Evolutionary conservation across 2,113 vertebrate genomes (phyloP), one percentile per base, ranked within the genome.

Genomic region (Illadopsis cleaveri): DNA sequence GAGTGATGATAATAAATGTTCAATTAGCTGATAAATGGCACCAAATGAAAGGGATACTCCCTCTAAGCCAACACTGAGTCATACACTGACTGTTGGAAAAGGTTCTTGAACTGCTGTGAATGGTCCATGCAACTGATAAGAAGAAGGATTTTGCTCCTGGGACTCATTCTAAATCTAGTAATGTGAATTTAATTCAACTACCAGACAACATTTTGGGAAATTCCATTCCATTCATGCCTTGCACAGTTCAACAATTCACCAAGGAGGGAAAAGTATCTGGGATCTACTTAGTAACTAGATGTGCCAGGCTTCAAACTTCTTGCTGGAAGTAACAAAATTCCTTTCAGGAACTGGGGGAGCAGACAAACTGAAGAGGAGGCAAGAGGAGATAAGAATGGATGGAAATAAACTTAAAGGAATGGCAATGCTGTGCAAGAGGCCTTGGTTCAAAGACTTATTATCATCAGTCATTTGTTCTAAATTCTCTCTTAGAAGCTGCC

Each of bases 371-470:
- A 82, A 78, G 48, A 86, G 44, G 31, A 94, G 73, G 42, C 66
- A 78, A 82, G 31, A 33, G 58, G 47, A 94, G 93, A 92, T 95
- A 96, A 93, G 93, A 90, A 80, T 23, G 51, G 42, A 65, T 88
- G 42, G 75, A 91, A 90, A 87, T 85, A 95, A 93, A 77, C 76
- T 58, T 84, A 13, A 82, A 90, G 64, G 85, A 91, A 54, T 78
- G 68, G 71, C 68, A 88, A 8, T 48, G 56, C 35, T 88, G 18
- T 54, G 82, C 71, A 93, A 93, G 79, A 31, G 24, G 50, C 61
- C 42, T 90, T 38, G 33, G 45, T 94, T 93, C 91, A 96, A 94
- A 96, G 78, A 30, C 54, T 76, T 65, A 42, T 61, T 93, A 91
- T 95, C 77, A 68, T 35, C 38, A 86, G n/a, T 35, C 23, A 54